Conservation (phyloP, 2,888 invertebrate genomes). For the Mantis religiosa region DNA sequence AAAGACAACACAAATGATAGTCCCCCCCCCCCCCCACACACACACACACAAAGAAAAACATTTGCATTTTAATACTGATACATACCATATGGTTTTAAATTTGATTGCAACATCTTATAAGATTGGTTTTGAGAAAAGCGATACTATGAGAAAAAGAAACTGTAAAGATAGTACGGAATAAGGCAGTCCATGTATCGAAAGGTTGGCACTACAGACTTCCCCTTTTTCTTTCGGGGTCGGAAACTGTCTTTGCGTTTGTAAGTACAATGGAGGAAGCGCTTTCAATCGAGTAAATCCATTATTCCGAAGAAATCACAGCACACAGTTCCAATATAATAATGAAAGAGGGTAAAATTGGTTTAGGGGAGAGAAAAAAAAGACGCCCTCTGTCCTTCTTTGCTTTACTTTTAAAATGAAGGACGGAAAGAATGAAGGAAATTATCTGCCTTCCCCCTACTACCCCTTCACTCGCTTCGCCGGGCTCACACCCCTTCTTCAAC, state of each 20-base stretch:
- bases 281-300: slow-evolving; percentile 27
- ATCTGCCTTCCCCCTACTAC: slow-evolving; percentile 11
- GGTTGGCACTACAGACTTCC: neutral
- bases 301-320: slow-evolving; percentile 26
- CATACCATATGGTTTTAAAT: no score
- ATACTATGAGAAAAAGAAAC: no score
- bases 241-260: neutral
- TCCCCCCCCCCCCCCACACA: no score
- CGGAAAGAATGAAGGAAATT: slow-evolving; percentile 29
- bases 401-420: slow-evolving; percentile 28
- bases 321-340: slow-evolving; percentile 24
- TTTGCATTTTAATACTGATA: no score
- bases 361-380: neutral
- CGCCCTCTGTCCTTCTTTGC: slow-evolving; percentile 1
- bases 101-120: no score
- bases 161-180: no score
- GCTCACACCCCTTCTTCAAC: neutral
- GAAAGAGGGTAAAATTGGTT: slow-evolving; percentile 24
- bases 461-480: neutral
- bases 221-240: neutral
- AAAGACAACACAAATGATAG: no score
- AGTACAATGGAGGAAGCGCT: neutral
- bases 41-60: no score
- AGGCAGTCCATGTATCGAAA: neutral
- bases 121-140: no score